Evolutionary conservation across 2,888 invertebrate species (phyloP).

Genomic region (Drosophila koepferae): DNA sequence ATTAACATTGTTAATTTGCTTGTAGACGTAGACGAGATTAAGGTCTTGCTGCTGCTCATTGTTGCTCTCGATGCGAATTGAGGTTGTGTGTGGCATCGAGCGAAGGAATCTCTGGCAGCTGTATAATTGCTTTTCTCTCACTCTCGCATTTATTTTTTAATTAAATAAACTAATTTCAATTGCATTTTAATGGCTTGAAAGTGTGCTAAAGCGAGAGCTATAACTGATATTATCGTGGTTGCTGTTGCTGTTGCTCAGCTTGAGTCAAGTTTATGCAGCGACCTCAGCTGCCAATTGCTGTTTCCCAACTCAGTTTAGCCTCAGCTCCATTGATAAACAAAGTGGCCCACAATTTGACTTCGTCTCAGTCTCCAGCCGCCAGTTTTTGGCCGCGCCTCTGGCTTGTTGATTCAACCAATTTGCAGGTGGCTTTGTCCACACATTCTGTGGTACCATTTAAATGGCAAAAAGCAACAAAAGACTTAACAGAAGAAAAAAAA

Average conservation of each 20-base stretch:
- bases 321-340: conserved; percentile 43
- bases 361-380: conserved; percentile 17
- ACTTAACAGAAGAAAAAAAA: not conserved
- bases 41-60: conserved; percentile 50
- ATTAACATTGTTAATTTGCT: conserved; percentile 76
- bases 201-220: conserved; percentile 46
- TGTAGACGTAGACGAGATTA: conserved; percentile 55
- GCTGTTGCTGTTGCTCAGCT: not conserved
- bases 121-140: conserved; percentile 36
- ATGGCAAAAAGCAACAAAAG: conserved; percentile 12
- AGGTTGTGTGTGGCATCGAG: conserved; percentile 33
- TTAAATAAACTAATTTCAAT: conserved; percentile 52
- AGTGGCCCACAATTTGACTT: conserved; percentile 28
- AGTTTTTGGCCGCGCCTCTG: conserved; percentile 42
- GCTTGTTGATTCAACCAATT: conserved; percentile 50
- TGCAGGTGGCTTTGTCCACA: conserved; percentile 57
- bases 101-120: conserved; percentile 26
- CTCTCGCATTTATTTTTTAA: conserved; percentile 42
- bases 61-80: conserved; percentile 44
- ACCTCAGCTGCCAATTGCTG: conserved; percentile 29
- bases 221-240: not conserved
- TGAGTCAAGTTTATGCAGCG: conserved; percentile 32
- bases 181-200: conserved; percentile 52
- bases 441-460: conserved; percentile 43
- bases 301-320: conserved; percentile 26